Conservation (phyloP, 2,888 invertebrate species). For the Synanthedon formicaeformis region DNA sequence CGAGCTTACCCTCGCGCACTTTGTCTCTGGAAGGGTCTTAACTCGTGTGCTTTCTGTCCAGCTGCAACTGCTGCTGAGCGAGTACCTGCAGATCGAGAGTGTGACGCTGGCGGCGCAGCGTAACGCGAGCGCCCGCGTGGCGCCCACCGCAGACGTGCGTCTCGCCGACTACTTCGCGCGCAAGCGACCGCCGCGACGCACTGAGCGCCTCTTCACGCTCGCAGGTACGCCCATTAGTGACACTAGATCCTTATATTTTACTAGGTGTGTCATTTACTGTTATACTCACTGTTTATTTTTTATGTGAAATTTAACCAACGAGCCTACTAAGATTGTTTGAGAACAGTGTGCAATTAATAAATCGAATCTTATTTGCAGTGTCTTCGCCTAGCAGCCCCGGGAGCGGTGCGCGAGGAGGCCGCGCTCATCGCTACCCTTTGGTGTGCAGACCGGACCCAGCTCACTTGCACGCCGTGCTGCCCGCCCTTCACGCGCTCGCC, state of each 20-base stretch:
- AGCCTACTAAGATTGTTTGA: no score
- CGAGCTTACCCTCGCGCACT: no score
- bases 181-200: slow-evolving; percentile 36
- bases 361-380: not conserved
- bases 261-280: no score
- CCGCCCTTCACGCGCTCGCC: slow-evolving; percentile 85
- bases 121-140: slow-evolving; percentile 8
- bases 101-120: slow-evolving; percentile 73
- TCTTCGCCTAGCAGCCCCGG: slow-evolving; percentile 1
- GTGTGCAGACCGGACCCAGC: slow-evolving; percentile 80
- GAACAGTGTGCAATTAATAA: no score
- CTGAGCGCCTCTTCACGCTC: slow-evolving; percentile 41
- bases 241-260: no score
- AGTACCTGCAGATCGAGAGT: slow-evolving; percentile 89
- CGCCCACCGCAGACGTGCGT: slow-evolving; percentile 19
- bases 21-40: no score
- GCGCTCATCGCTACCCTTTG: slow-evolving; percentile 45
- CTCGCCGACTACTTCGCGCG: slow-evolving; percentile 51
- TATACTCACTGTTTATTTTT: no score
- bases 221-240: slow-evolving; percentile 20
- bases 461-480: slow-evolving; percentile 82
- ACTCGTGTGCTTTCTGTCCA: slow-evolving; percentile 30
- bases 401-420: slow-evolving; percentile 12
- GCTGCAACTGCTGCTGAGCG: slow-evolving; percentile 85
- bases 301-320: no score